Evolutionary conservation across 2,113 vertebrate genomes (phyloP).

Genomic region (Colossoma macropomum): DNA sequence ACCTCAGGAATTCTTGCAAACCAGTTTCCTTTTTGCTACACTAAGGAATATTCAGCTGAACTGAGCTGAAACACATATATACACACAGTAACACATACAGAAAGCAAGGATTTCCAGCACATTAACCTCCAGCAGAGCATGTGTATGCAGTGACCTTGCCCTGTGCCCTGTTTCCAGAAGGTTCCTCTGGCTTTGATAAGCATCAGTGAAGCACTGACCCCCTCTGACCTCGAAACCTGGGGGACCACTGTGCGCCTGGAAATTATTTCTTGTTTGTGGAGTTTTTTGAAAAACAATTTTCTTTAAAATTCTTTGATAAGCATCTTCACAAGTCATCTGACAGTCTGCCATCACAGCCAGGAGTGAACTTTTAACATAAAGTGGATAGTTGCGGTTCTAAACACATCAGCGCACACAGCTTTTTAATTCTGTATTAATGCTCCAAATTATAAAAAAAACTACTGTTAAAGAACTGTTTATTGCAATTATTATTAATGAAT

Average conservation of each 20-base stretch:
- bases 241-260: constrained; percentile 15
- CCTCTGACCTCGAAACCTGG: constrained; percentile 30
- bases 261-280: neutral
- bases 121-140: constrained; percentile 61
- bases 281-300: constrained; percentile 30
- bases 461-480: too few relatives aligned
- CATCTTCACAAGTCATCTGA: neutral
- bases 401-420: too few relatives aligned
- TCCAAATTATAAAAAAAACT: too few relatives aligned
- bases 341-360: too few relatives aligned
- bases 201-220: constrained; percentile 46
- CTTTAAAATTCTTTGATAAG: neutral
- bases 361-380: too few relatives aligned
- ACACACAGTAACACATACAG: neutral
- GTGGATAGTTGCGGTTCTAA: too few relatives aligned
- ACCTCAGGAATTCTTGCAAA: neutral
- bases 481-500: too few relatives aligned
- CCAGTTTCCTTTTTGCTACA: neutral
- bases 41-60: neutral
- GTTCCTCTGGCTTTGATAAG: constrained; percentile 55
- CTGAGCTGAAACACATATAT: neutral
- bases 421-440: too few relatives aligned
- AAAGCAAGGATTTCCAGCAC: constrained; percentile 67
- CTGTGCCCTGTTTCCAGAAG: constrained; percentile 32
- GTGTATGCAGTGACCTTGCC: constrained; percentile 49